Base-by-base conservation (phyloP, 2,797 vertebrate genomes). In the Hapalemur alaotrensis region DNA sequence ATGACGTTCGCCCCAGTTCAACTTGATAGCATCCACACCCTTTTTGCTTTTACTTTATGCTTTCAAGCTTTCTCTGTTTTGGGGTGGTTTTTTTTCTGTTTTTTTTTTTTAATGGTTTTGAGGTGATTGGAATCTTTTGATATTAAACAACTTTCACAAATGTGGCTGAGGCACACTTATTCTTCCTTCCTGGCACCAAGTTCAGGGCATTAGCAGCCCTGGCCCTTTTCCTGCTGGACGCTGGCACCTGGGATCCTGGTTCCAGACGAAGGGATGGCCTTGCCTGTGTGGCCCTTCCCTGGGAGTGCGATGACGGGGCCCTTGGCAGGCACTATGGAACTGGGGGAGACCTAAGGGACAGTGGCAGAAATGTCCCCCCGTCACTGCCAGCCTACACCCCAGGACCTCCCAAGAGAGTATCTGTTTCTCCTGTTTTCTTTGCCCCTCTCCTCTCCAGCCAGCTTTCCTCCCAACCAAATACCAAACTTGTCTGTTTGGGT, bases 1-100 rank as follows among this genome's bases (percentile, higher is more conserved):
- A 30, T 4, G 7, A 22, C 2, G 1, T 1, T 8, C n/a, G 5
- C 6, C 48, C 4, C 4, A 0, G 30, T 41, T 80, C 72, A 30
- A 23, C 67, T 8, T 9, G 3, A 20, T 1, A 67, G 41, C 30
- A 50, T 72, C 30, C 8, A 67, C 20, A n/a, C 38, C 73, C 2
- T 3, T 7, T 78, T 10, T 38, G n/a, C 81, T 67, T 65, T 72
- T 65, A 20, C 17, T 41, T 76, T 15, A 20, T 7, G 30, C 28
- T 76, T 72, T 61, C 12, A 9, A 1, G 0, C 30, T 69, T 10
- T 25, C 6, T 38, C n/a, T 76, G 67, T 4, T 65, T 86, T 50
- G 30, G 11, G 46, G 43, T 32, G 30, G 72, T 1, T 10, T 8
- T 32, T 32, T 14, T 48, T 75, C 17, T 43, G 43, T 46, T 43